Conservation (phyloP, 2,888 invertebrate genomes). For the Drosophila neoperkinsi region DNA sequence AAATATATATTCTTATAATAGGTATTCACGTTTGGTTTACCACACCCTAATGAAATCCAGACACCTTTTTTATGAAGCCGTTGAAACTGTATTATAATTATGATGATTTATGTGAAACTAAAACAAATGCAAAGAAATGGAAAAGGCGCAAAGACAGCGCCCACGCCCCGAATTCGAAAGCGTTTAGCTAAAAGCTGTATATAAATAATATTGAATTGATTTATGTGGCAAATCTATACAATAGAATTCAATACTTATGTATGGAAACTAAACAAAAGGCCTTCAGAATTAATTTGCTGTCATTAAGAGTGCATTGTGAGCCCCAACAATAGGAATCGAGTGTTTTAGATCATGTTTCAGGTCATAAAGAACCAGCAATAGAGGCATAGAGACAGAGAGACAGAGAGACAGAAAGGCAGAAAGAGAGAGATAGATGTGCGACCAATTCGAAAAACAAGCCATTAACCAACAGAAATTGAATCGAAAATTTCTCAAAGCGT, state of each 20-base stretch:
- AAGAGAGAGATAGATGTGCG: neutral
- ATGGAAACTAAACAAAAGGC: conserved; percentile 32
- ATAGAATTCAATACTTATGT: conserved; percentile 39
- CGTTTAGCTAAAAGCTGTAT: conserved; percentile 70
- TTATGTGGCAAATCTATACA: conserved; percentile 70
- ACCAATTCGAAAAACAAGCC: conserved; percentile 9
- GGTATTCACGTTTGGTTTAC: conserved; percentile 25
- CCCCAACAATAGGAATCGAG: conserved; percentile 44
- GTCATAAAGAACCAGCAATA: conserved; percentile 4
- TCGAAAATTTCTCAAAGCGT: conserved; percentile 46
- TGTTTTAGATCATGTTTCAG: conserved; percentile 67
- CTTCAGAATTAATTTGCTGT: conserved; percentile 72
- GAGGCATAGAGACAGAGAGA: conserved; percentile 9
- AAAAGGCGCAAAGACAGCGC: conserved; percentile 34
- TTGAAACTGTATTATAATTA: conserved; percentile 62
- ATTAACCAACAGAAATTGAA: conserved; percentile 28
- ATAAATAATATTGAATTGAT: conserved; percentile 68
- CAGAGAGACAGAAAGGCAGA: neutral
- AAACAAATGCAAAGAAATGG: conserved; percentile 33
- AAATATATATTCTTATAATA: neutral
- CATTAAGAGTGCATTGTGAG: conserved; percentile 73
- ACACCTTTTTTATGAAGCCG: conserved; percentile 48
- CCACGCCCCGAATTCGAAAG: conserved; percentile 59
- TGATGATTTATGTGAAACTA: conserved; percentile 66
- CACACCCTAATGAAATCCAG: conserved; percentile 62